A percentile compares a stretch with the other conserved stretches of the same genome.
Conservation (phyloP, 1,140 invertebrate genomes). For the Drosophila kikkawai region DNA sequence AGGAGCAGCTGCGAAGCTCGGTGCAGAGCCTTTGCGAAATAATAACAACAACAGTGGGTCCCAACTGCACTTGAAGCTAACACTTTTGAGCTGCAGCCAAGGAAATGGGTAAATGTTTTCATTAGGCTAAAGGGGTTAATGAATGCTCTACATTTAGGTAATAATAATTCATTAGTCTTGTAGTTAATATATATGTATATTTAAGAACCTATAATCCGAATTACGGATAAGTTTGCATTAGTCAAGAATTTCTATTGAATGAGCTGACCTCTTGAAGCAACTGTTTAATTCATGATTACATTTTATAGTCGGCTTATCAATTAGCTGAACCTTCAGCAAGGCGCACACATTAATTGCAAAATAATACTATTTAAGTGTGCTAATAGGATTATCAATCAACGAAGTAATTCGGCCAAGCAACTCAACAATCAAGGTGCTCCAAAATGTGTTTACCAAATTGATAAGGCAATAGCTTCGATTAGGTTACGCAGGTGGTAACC, state of each 20-base stretch:
- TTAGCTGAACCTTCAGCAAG: not conserved
- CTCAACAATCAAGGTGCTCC: not conserved
- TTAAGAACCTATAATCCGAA: not conserved
- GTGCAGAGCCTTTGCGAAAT: slow-evolving; percentile 29
- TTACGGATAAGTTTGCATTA: not conserved
- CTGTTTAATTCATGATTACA: not conserved
- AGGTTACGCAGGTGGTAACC: slow-evolving; percentile 3
- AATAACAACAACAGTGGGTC: slow-evolving; percentile 24
- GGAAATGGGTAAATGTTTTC: slow-evolving; percentile 19
- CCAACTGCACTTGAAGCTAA: slow-evolving; percentile 62
- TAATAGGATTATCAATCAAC: slow-evolving; percentile 14
- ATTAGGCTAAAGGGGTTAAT: slow-evolving; percentile 5
- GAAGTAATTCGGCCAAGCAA: not conserved
- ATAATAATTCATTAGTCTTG: not conserved
- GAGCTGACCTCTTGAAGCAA: not conserved
- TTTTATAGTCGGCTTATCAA: slow-evolving; percentile 5
- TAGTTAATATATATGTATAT: not conserved
- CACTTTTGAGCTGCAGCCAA: slow-evolving; percentile 59
- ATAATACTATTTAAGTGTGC: slow-evolving; percentile 28
- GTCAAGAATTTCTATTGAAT: not conserved
- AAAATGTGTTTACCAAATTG: slow-evolving; percentile 23
- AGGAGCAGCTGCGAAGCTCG: slow-evolving; percentile 37
- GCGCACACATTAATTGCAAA: slow-evolving; percentile 20
- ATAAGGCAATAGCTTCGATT: slow-evolving; percentile 10
- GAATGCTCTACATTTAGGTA: not conserved